phyloP scores from a whole-genome alignment of 2,113 vertebrate species.

The Amphiprion ocellaris region DNA sequence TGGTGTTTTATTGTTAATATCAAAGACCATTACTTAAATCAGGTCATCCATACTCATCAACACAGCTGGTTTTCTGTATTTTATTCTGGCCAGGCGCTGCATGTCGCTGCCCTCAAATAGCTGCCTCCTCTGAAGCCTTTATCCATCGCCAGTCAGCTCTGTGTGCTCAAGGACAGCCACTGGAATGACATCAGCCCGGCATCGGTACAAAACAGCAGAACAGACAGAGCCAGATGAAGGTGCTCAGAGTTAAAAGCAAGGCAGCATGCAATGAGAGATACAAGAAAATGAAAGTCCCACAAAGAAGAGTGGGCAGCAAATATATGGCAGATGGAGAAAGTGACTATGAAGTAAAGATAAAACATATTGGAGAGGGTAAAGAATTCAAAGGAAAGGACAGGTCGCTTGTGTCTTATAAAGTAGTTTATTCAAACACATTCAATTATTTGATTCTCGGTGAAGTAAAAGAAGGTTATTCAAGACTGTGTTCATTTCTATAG shows the following conservation, averaged over 20 bases:
- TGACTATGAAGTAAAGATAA: not conserved
- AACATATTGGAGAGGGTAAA: not conserved
- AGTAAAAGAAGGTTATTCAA: not conserved
- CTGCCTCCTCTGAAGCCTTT: not conserved
- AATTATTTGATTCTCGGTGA: not conserved
- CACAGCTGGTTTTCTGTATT: not conserved
- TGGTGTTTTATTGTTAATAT: no score
- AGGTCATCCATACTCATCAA: no score
- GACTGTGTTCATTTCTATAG: not conserved
- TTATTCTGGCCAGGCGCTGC: not conserved
- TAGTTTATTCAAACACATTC: not conserved
- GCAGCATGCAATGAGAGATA: constrained; percentile 21
- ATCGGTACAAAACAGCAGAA: constrained; percentile 18
- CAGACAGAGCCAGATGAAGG: constrained; percentile 33
- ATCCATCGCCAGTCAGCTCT: constrained; percentile 3
- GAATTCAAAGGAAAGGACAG: not conserved
- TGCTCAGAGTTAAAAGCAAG: constrained; percentile 25
- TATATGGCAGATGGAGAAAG: constrained; percentile 3
- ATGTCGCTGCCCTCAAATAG: not conserved
- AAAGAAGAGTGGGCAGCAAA: constrained; percentile 7
- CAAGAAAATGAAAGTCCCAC: constrained; percentile 15
- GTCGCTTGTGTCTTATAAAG: not conserved
- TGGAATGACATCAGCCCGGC: constrained; percentile 21
- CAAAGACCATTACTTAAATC: no score
- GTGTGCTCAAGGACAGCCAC: constrained; percentile 26